phyloP scores from a whole-genome alignment of 2,113 vertebrate genomes.

The Gobiocypris rarus region DNA sequence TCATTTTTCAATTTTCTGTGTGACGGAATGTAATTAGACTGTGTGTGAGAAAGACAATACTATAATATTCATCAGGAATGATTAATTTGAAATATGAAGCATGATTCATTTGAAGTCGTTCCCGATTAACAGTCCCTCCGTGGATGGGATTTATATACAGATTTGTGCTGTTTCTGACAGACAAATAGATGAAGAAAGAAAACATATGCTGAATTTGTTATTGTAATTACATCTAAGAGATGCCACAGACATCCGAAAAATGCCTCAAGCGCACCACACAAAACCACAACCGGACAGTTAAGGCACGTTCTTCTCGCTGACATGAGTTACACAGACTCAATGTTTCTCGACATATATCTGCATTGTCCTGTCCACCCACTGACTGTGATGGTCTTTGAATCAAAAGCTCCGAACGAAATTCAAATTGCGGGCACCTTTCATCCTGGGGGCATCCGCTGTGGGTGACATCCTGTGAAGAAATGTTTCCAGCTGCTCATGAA shows the following conservation, averaged over 20 bases:
- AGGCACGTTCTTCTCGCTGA: not conserved
- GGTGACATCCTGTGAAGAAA: constrained; percentile 50
- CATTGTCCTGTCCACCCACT: constrained; percentile 24
- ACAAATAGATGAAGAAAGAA: constrained; percentile 28
- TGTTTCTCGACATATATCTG: not conserved
- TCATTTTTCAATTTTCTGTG: constrained; percentile 49
- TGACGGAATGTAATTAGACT: constrained; percentile 51
- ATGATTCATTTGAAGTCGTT: constrained; percentile 27
- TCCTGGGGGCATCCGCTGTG: constrained; percentile 42
- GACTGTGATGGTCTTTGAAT: constrained; percentile 2
- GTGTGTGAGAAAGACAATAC: constrained; percentile 45
- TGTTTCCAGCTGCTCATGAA: constrained; percentile 50
- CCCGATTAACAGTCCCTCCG: not conserved
- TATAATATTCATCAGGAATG: constrained; percentile 41
- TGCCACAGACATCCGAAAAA: not conserved
- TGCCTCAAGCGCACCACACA: not conserved
- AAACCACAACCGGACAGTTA: not conserved
- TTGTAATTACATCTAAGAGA: constrained; percentile 38
- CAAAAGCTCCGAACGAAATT: constrained; percentile 38
- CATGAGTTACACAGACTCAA: constrained; percentile 16
- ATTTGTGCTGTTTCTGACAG: constrained; percentile 30
- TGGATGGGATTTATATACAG: constrained; percentile 23
- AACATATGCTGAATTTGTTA: constrained; percentile 39
- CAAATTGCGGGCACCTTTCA: constrained; percentile 44
- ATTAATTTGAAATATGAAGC: constrained; percentile 44